Evolutionary conservation across 2,888 invertebrate species (phyloP), one percentile per base, ranked within the genome.

Genomic region (Xestia xanthographa): DNA sequence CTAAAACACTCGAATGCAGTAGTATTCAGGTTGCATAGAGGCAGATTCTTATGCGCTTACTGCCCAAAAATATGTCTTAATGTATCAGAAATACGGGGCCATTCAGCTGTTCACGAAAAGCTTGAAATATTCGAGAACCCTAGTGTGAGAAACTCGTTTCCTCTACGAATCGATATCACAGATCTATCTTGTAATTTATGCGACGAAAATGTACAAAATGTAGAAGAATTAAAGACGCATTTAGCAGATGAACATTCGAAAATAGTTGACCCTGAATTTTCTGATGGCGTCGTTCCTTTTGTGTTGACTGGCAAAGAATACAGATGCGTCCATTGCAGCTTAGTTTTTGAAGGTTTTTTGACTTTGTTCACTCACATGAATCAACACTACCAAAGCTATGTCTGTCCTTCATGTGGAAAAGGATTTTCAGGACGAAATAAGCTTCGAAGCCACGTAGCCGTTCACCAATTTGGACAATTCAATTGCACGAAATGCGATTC

Each of bases 401-500:
- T 96, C 12, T 97, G 97, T 75, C 90, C 93, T 48, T 91, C 91
- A 2, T 97, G 97, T 77, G 97, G 97, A 0, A 97, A 96, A 86
- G 95, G 94, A 5, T 97, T 93, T 86, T 93, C 95, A 2, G 92
- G 92, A 26, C 91, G 92, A n/a, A 92, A 95, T 11, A 95, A 95
- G 63, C 90, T 96, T 48, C 91, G 93, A 63, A 91, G 95, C 29
- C 97, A 97, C 77, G 90, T 93, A 53, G 89, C 87, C 26, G 88
- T 90, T 68, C 97, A 97, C 79, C 92, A 94, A 62, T 88, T 90
- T 3, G 93, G 95, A 0, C 90, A 93, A 41, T 95, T 94, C 74
- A 86, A 90, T 14, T 97, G 97, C 83, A 77, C 93, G 0, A 94
- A 95, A 79, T 97, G 97, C 84, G 92, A 92, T 63, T 88, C 91